phyloP scores from a whole-genome alignment of 2,113 vertebrate genomes.

The Zapornia atra region DNA sequence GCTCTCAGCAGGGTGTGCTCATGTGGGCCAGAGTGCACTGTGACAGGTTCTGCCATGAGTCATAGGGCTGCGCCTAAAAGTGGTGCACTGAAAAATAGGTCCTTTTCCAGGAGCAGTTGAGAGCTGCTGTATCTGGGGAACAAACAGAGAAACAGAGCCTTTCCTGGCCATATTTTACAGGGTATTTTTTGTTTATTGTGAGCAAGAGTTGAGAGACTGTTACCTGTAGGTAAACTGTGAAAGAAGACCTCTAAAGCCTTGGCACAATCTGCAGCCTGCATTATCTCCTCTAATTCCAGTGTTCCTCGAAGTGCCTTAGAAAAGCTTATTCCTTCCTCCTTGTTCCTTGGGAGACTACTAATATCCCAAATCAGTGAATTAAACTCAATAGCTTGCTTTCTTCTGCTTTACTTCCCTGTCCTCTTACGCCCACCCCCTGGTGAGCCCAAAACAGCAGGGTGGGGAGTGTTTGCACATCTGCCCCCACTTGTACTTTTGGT shows the following conservation, averaged over 20 bases:
- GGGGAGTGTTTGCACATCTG: not conserved
- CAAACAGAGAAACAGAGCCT: not conserved
- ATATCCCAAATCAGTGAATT: not conserved
- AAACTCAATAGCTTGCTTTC: not conserved
- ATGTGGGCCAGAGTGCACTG: not conserved
- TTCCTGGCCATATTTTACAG: not conserved
- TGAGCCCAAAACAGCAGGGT: not conserved
- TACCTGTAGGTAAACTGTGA: not conserved
- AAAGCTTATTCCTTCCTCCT: not conserved
- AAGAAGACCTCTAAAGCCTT: not conserved
- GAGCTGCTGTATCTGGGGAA: not conserved
- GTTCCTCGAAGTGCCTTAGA: not conserved
- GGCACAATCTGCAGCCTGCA: not conserved
- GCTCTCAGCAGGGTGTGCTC: rapidly evolving
- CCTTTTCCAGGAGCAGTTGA: not conserved
- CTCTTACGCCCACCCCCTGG: rapidly evolving
- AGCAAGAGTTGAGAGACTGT: not conserved
- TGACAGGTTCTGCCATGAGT: not conserved
- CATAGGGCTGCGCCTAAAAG: not conserved
- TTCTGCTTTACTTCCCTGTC: not conserved
- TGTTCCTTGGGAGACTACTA: not conserved
- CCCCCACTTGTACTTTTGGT: not conserved
- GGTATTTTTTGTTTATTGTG: rapidly evolving
- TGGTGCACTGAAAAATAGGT: rapidly evolving
- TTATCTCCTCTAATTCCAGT: not conserved